Base-by-base conservation (phyloP, 2,113 vertebrate species). In the Cheirogaleus medius region DNA sequence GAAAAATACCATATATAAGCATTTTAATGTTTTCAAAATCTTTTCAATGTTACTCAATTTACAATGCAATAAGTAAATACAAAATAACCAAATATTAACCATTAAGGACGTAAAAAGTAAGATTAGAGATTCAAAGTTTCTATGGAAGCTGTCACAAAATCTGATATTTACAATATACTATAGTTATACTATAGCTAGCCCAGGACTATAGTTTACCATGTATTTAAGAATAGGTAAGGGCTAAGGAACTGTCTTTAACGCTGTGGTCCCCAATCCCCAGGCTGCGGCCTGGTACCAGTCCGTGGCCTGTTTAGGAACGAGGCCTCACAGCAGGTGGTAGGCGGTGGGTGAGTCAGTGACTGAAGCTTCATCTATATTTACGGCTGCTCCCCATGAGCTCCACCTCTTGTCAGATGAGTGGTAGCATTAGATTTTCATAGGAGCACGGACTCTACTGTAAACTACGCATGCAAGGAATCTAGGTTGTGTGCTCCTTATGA, bases 31-130 rank as follows among this genome's bases (percentile, higher is more conserved):
- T 80, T 91, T 87, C 71, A 93, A 82, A 81, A 47, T 13, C 42
- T 90, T 86, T 95, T 92, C 64, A 73, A 52, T 8, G 21, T 91
- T 95, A 80, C 34, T 90, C 25, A 91, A 94, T 63, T 92, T 95
- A 78, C 15, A 91, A 29, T 83, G n/a, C 5, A 88, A n/a, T 39
- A 90, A 23, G 18, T 37, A 95, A 95, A 88, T 71, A 15, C 25
- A 86, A 93, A 90, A 73, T 44, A 77, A 91, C 37, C 56, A 91
- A 94, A 74, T 20, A 73, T 81, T 93, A 82, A 56, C 27, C 44
- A 78, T 21, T 63, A 92, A 90, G 15, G 29, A 89, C 37, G 23
- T 47, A 95, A 94, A 64, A 82, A 23, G 29, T 81, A 68, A 85
- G 44, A 73, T 47, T 32, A 93, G 39, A 49, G 81, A 92, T 64